Conservation (phyloP, 2,888 invertebrate species). For the Fabriciana adippe region DNA sequence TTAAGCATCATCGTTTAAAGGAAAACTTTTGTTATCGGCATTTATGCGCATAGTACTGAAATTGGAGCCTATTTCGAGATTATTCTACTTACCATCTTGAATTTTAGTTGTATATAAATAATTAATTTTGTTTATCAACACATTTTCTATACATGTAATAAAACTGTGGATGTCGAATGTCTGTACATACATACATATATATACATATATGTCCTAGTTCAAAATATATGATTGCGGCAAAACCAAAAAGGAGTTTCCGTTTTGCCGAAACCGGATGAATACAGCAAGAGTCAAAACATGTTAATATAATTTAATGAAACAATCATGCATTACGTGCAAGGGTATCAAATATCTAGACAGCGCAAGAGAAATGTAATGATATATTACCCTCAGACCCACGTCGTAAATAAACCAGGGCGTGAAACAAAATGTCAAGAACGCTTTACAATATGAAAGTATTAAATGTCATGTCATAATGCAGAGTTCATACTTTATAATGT, state of each 20-base stretch:
- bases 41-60: neutral
- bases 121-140: too few relatives aligned
- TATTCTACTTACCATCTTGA: too few relatives aligned
- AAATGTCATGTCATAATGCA: neutral
- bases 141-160: too few relatives aligned
- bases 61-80: neutral
- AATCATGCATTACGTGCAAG: neutral
- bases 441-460: slow-evolving; percentile 16
- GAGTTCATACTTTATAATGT: slow-evolving; percentile 9
- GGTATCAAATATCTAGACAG: slow-evolving; percentile 32
- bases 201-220: too few relatives aligned
- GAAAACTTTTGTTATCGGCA: slow-evolving; percentile 15
- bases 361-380: slow-evolving; percentile 6
- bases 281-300: too few relatives aligned
- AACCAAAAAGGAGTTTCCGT: too few relatives aligned
- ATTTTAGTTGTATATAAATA: too few relatives aligned
- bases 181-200: too few relatives aligned
- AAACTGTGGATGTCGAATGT: too few relatives aligned
- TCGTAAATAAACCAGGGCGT: slow-evolving; percentile 1
- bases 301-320: slow-evolving; percentile 9
- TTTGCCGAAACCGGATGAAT: too few relatives aligned
- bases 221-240: too few relatives aligned
- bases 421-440: slow-evolving; percentile 11
- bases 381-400: neutral
- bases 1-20: slow-evolving; percentile 27